Conservation (phyloP, 2,113 vertebrate species). For the Laticauda colubrina region DNA sequence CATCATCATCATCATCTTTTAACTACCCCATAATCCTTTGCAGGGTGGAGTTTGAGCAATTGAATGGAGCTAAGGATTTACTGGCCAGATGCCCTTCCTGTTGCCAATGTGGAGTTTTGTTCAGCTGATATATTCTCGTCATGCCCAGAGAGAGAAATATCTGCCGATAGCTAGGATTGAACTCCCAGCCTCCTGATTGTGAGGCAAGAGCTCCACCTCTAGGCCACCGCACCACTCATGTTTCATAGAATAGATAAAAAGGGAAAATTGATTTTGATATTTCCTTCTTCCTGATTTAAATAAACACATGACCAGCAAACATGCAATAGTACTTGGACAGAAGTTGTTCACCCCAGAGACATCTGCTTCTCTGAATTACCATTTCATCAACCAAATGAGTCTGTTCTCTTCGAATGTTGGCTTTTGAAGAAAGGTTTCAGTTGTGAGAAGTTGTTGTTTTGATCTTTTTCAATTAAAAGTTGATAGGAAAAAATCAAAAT, state of each 20-base stretch:
- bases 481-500: background rate
- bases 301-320: background rate
- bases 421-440: background rate
- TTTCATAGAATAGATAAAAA: background rate
- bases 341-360: background rate
- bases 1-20: too few species aligned
- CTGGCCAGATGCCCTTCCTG: too few species aligned
- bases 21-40: too few species aligned
- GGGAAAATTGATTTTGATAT: background rate
- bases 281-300: background rate
- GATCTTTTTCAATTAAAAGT: background rate
- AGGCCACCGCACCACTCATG: too few species aligned
- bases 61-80: too few species aligned
- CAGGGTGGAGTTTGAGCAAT: too few species aligned
- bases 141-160: too few species aligned
- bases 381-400: background rate
- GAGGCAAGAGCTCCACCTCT: too few species aligned
- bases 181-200: too few species aligned
- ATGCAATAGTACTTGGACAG: background rate
- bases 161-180: too few species aligned
- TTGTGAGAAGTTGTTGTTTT: background rate
- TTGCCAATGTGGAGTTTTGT: too few species aligned
- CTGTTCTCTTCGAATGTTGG: background rate
- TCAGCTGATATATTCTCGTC: too few species aligned
- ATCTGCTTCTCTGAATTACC: background rate